phyloP scores from a whole-genome alignment of 2,888 invertebrate genomes.

The Eupithecia subfuscata region DNA sequence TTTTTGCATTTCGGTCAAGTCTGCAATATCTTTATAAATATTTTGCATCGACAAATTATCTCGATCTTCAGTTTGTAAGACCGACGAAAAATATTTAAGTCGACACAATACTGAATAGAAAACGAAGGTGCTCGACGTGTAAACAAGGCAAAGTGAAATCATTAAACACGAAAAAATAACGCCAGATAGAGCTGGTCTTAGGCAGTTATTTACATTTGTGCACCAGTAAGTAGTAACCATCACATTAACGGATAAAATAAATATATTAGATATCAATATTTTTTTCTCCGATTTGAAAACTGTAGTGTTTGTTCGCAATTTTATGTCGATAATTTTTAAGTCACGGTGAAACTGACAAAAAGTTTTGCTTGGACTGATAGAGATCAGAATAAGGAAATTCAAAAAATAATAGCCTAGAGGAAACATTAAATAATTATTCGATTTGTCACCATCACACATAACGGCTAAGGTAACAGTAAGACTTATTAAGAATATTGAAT shows the following conservation, averaged over 20 bases:
- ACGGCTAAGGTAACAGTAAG: not conserved
- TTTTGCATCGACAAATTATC: not conserved
- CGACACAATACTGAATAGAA: slow-evolving; percentile 5
- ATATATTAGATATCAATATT: not conserved
- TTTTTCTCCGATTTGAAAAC: not conserved
- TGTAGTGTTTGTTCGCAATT: not conserved
- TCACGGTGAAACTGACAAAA: not conserved
- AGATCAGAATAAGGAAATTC: not conserved
- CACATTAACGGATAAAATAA: not conserved
- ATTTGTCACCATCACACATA: not conserved
- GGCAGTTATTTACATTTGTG: not conserved
- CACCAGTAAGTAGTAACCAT: not conserved
- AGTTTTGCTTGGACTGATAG: slow-evolving; percentile 4
- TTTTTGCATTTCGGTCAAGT: slow-evolving; percentile 13
- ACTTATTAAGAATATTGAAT: not conserved
- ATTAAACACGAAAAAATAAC: not conserved
- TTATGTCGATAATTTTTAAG: not conserved
- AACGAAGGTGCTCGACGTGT: not conserved
- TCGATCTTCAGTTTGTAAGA: not conserved
- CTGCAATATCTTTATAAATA: slow-evolving; percentile 5
- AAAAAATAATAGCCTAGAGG: not conserved
- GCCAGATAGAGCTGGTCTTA: not conserved
- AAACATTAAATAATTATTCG: not conserved
- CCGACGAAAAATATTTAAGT: not conserved
- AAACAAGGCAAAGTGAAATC: not conserved